Conservation (phyloP, 1,140 invertebrate species). For the Drosophila ironensis region DNA sequence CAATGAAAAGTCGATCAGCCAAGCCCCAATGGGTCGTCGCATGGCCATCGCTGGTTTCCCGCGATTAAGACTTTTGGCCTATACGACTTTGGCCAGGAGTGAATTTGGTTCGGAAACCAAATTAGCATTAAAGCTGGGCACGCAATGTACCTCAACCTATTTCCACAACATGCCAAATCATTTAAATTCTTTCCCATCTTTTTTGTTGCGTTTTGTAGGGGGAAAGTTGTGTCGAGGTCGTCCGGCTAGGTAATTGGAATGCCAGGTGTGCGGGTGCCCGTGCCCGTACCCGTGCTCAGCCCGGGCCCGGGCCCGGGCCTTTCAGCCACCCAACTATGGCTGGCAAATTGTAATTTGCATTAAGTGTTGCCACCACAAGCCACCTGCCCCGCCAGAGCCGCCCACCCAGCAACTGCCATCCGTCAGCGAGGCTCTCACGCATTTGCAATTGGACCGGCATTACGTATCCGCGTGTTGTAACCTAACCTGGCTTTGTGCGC, state of each 20-base stretch:
- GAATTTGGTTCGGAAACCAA: no score
- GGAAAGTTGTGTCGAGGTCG: conserved; percentile 51
- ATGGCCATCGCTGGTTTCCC: no score
- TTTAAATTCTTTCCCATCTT: not conserved
- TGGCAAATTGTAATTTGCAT: conserved; percentile 73
- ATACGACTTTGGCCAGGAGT: no score
- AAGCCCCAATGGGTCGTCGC: no score
- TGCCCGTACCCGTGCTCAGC: not conserved
- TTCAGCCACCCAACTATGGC: conserved; percentile 26
- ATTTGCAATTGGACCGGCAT: conserved; percentile 32
- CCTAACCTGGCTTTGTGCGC: conserved; percentile 8
- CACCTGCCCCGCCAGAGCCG: not conserved
- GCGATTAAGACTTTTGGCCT: no score
- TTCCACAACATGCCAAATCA: not conserved
- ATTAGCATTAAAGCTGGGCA: not conserved
- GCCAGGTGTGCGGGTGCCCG: not conserved
- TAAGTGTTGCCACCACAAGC: conserved; percentile 63
- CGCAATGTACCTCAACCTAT: not conserved
- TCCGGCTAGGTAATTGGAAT: conserved; percentile 69
- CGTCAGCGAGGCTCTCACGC: conserved; percentile 8
- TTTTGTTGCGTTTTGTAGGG: conserved; percentile 10
- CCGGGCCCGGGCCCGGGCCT: not conserved
- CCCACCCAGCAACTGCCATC: not conserved
- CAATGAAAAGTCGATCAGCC: no score
- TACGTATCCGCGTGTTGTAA: conserved; percentile 35